These are phyloP conservation scores for Gopherus flavomarginatus DNA, from an alignment of 2,113 vertebrate genomes.

Conservation along the genomic window DNA sequence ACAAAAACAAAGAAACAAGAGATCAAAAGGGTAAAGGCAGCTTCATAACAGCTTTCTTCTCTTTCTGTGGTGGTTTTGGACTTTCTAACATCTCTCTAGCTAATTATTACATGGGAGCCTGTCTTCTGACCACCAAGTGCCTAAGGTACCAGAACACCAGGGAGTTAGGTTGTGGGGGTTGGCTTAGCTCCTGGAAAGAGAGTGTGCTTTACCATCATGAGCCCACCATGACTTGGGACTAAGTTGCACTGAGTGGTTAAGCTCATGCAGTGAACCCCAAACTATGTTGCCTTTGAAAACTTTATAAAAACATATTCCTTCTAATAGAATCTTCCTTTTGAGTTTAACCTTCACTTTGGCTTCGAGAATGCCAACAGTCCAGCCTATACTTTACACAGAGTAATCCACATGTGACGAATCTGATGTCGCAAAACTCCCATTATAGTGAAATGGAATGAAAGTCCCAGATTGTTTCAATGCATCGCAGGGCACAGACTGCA, in stretches of 20 bases:
- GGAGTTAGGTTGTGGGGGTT: slow-evolving; percentile 51
- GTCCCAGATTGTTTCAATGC: slow-evolving; percentile 72
- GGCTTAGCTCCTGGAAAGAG: slow-evolving; percentile 66
- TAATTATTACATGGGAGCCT: slow-evolving; percentile 19
- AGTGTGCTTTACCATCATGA: slow-evolving; percentile 72
- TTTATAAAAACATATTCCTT: slow-evolving; percentile 66
- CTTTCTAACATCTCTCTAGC: not conserved
- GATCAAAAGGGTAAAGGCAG: slow-evolving; percentile 14
- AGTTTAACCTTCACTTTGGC: slow-evolving; percentile 58
- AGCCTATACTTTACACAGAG: slow-evolving; percentile 58
- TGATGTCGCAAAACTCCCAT: slow-evolving; percentile 51
- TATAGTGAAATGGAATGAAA: slow-evolving; percentile 62
- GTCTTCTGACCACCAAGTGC: slow-evolving; percentile 62
- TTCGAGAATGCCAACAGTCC: slow-evolving; percentile 62
- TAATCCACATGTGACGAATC: slow-evolving; percentile 58
- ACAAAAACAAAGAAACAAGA: slow-evolving; percentile 24
- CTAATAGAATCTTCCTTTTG: slow-evolving; percentile 53
- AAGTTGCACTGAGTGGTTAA: slow-evolving; percentile 47
- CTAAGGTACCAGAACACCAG: slow-evolving; percentile 64
- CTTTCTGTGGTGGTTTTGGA: slow-evolving; percentile 36
- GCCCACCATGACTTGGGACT: slow-evolving; percentile 60
- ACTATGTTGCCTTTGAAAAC: slow-evolving; percentile 69
- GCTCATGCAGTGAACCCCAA: slow-evolving; percentile 42
- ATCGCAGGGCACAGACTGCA: slow-evolving; percentile 42
- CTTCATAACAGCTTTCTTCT: slow-evolving; percentile 22